These are phyloP conservation scores for Coreoperca whiteheadi DNA, from an alignment of 2,113 vertebrate species.

Conservation along the genomic window DNA sequence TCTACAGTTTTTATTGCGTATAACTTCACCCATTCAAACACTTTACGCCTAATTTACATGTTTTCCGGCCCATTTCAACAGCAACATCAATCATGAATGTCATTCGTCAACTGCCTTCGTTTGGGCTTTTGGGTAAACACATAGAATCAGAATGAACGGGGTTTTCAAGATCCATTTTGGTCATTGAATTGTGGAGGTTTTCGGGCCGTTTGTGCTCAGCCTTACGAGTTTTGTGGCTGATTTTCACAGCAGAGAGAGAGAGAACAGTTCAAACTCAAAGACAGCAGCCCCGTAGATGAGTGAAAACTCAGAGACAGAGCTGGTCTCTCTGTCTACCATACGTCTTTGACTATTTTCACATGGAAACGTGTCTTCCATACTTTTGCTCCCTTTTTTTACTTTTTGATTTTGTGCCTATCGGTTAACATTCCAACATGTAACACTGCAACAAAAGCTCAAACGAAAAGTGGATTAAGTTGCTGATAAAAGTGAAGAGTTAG, in stretches of 20 bases:
- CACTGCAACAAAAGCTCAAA: neutral
- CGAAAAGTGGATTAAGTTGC: neutral
- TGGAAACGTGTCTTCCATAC: neutral
- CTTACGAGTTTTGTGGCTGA: neutral
- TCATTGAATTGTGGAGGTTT: neutral
- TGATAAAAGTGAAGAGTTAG: slow-evolving; percentile 3
- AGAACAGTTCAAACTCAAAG: neutral
- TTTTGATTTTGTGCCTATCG: neutral
- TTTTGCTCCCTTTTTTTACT: neutral
- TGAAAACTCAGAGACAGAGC: neutral
- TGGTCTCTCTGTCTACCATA: neutral
- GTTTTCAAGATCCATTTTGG: neutral
- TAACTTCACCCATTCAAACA: neutral
- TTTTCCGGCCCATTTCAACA: neutral
- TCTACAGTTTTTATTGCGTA: slow-evolving; percentile 3
- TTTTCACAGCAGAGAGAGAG: neutral
- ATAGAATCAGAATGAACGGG: neutral
- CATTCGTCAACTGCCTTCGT: neutral
- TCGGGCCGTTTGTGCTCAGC: neutral
- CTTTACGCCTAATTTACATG: slow-evolving; percentile 9
- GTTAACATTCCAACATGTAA: neutral
- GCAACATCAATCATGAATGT: neutral
- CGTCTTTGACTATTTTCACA: neutral
- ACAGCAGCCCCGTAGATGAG: neutral
- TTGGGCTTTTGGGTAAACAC: neutral